Evolutionary conservation across 2,888 invertebrate genomes (phyloP), one percentile per base, ranked within the genome.

Genomic region (Eupelmus urozonus): DNA sequence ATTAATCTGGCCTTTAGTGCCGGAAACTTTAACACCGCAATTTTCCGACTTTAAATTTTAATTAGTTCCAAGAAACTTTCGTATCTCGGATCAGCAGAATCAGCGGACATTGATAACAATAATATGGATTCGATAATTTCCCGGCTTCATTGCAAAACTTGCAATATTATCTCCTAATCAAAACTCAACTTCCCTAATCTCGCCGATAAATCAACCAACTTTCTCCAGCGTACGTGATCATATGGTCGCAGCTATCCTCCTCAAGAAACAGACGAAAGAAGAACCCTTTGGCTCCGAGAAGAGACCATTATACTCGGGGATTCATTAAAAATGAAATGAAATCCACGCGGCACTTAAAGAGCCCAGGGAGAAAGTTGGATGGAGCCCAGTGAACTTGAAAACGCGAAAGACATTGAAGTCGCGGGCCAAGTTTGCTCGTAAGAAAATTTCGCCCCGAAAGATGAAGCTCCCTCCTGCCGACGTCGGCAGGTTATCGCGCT

Each of bases 401-500:
- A 78, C 63, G 66, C 67, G 57, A 76, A 75, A 79, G 74, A 71
- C 42, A 70, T 57, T 63, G 60, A 34, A 72, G 55, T 60, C 51
- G 51, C 5, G 18, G 20, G 16, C 27, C 25, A 73, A 79, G 65
- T 76, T 76, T 66, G 59, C 25, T 49, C 60, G 57, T 57, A 72
- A 79, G 71, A 72, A 76, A 70, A 76, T 72, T 79, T 76, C 59
- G 0, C 27, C 23, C 81, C 63, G 51, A 69, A 78, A 78, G 63
- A 66, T 69, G 62, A 45, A 67, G 23, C 23, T 18, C 40, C 27
- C 62, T n/a, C 45, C 51, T 40, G 70, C 80, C 59, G 72, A 78
- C 79, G 78, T 79, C 67, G 79, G 78, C 84, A n/a, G n/a, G 85
- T 86, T 88, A 88, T 87, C 88, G 86, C 83, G 51, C 78, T 83